These are phyloP conservation scores for Bos taurus DNA, from an alignment of 2,113 vertebrate genomes.

Conservation along the genomic window DNA sequence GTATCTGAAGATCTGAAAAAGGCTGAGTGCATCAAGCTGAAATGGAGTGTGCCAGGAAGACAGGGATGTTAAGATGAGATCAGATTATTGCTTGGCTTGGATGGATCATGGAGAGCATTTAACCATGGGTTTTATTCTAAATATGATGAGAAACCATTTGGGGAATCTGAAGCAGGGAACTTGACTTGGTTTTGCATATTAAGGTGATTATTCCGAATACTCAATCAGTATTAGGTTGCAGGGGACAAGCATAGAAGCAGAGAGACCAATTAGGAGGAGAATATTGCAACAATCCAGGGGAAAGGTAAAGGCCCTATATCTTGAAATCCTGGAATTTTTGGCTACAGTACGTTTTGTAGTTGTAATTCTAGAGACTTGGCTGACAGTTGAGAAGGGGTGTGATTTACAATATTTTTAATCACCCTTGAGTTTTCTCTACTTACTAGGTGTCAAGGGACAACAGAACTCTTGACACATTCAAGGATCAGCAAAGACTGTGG, in stretches of 20 bases:
- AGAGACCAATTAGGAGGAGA: background rate
- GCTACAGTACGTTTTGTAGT: background rate
- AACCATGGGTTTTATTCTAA: background rate
- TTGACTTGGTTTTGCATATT: background rate
- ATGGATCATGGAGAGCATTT: background rate
- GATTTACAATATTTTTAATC: background rate
- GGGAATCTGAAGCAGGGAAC: background rate
- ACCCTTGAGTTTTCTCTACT: background rate
- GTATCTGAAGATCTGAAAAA: background rate
- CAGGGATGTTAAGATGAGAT: background rate
- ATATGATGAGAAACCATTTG: background rate
- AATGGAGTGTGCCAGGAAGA: background rate
- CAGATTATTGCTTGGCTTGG: background rate
- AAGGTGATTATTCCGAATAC: background rate
- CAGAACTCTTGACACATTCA: background rate
- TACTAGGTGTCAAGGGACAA: background rate
- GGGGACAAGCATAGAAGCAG: background rate
- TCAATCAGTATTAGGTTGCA: background rate
- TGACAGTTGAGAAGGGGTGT: background rate
- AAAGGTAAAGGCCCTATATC: background rate
- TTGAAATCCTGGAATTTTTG: background rate
- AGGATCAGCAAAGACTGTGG: background rate
- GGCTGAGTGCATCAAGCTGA: background rate
- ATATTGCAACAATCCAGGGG: background rate
- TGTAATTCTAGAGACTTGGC: slow-evolving; percentile 18